A percentile compares a stretch with the other conserved stretches of the same genome.
These are phyloP conservation scores for Vombatus ursinus DNA, from an alignment of 2,113 vertebrate species.

Conservation along the genomic window DNA sequence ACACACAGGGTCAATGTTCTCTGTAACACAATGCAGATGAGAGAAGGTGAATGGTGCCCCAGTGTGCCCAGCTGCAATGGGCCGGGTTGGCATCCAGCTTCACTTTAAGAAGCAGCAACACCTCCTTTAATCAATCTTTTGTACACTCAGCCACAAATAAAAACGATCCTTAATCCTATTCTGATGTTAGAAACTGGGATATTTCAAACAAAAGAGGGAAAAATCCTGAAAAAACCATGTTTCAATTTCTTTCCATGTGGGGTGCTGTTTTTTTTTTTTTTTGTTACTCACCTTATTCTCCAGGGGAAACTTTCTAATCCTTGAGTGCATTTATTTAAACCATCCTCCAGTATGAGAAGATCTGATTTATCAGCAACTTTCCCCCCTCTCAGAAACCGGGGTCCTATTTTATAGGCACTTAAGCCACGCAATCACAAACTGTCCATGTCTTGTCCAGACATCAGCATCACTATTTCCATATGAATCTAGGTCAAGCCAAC, in stretches of 20 bases:
- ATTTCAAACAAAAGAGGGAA: conserved; percentile 36
- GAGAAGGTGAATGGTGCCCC: not conserved
- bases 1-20: conserved; percentile 57
- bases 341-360: conserved; percentile 88
- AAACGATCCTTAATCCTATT: conserved; percentile 64
- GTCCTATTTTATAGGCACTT: conserved; percentile 90
- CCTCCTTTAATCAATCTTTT: conserved; percentile 70
- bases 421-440: conserved; percentile 78
- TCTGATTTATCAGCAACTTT: conserved; percentile 88
- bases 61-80: conserved; percentile 12
- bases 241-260: not conserved
- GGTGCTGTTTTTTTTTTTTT: conserved; percentile 29
- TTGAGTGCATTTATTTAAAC: conserved; percentile 88
- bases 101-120: conserved; percentile 49
- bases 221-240: conserved; percentile 1
- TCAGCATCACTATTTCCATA: conserved; percentile 84
- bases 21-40: conserved; percentile 67
- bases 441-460: conserved; percentile 84
- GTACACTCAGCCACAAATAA: conserved; percentile 60
- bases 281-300: conserved; percentile 35
- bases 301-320: conserved; percentile 84
- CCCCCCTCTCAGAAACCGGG: conserved; percentile 84
- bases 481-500: conserved; percentile 89
- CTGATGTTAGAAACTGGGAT: conserved; percentile 37
- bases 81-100: conserved; percentile 56